Evolutionary conservation across 2,113 vertebrate genomes (phyloP), one percentile per base, ranked within the genome.

Genomic region (Poecilia latipinna): DNA sequence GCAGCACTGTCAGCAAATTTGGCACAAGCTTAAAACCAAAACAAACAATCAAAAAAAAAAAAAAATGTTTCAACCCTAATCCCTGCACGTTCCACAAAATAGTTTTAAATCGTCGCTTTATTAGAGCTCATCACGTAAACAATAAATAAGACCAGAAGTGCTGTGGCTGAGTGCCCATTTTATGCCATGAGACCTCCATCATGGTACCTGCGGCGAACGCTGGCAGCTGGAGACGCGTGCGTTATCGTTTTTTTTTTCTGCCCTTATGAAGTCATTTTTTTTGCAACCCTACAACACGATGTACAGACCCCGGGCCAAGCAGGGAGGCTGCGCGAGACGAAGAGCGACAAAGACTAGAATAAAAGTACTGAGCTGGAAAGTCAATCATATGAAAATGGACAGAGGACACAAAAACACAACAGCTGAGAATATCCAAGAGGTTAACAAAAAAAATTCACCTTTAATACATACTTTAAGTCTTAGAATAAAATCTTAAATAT

Each of bases 391-490:
- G 91, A 91, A 93, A 92, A 92, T 91, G 89, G 86, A 92, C 91
- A 91, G 85, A 89, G 79, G 88, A 88, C 90, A 88, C 90, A 85
- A 82, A 88, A 92, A 92, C 86, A 91, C 88, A 85, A 92, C 87
- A 85, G 84, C 86, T 86, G 90, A 93, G 81, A 90, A 90, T 86
- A 88, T 93, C 93, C 91, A 92, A 37, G 35, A 93, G 90, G 91
- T 94, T 93, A 95, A 95, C 94, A 94, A 94, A 94, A 94, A 92
- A 60, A 92, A 90, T 88, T 80, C 35, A 92, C 86, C 84, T 94
- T 94, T 93, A 94, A 92, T 94, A 93, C 90, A 93, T 92, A 91
- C 84, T 89, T 92, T 91, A 91, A 88, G 92, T 90, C 88, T 88
- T 89, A 91, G 94, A 94, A 94, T 93, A 94, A 93, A 94, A 92